Percentiles rank a stretch among this genome's conserved stretches.
Conservation (phyloP, 2,797 vertebrate genomes). For the Falco cherrug region DNA sequence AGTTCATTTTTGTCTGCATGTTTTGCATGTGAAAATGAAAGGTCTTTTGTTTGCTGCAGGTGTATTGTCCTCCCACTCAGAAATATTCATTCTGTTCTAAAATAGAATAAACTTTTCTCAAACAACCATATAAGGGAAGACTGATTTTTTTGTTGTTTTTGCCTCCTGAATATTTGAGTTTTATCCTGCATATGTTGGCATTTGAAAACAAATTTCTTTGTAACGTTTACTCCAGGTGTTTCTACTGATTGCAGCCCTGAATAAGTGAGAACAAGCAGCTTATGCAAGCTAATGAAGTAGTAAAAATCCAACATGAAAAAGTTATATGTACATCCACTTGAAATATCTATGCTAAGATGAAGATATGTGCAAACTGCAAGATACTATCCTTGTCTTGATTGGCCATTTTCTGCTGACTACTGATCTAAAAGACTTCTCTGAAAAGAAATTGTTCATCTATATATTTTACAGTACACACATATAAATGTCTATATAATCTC, state of each 20-base stretch:
- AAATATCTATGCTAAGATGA: neutral
- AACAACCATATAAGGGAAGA: neutral
- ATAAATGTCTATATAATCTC: neutral
- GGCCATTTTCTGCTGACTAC: neutral
- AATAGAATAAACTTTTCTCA: neutral
- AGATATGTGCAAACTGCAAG: neutral
- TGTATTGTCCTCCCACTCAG: neutral
- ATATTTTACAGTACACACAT: neutral
- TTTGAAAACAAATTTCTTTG: neutral
- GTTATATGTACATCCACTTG: neutral
- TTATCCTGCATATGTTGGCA: neutral
- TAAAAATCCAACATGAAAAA: neutral
- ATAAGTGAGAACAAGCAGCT: neutral
- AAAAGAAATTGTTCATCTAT: neutral
- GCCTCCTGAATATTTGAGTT: neutral
- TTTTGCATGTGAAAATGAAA: conserved; percentile 14
- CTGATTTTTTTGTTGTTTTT: neutral
- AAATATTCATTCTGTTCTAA: neutral
- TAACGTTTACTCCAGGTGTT: neutral
- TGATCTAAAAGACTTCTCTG: neutral
- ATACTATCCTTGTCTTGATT: neutral
- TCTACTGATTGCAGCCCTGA: neutral
- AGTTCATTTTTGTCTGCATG: neutral
- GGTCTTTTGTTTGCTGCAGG: neutral
- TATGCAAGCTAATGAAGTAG: neutral